Base-by-base conservation (phyloP, 2,888 invertebrate genomes). In the Tuberolachnus salignus region DNA sequence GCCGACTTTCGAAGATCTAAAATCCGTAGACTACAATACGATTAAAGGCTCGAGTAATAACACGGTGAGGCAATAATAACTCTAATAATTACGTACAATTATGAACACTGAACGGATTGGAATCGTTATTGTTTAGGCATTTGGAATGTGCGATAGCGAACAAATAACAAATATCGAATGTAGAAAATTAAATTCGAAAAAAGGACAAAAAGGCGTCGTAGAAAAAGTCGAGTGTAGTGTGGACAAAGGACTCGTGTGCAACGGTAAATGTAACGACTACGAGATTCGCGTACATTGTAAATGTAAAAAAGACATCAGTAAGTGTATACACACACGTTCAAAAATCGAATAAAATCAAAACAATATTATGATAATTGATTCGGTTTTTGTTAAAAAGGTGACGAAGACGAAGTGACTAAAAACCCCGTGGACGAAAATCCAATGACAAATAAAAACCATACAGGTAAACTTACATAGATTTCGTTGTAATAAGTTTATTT, bases 271-370 rank as follows among this genome's bases (percentile, higher is more conserved):
- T 83, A 88, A 90, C 1, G 94, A 95, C 87, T 95, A 94, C 84
- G 94, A 95, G 86, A 90, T 95, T 69, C 88, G 92, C 46, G 91
- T 94, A 1, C 87, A 89, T 57, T 95, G 95, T 84, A 85, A 87
- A 75, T 92, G 92, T 84, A 86, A 6, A n/a, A 53, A 73, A 26
- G 63, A 53, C 11, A 23, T 3, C 23, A 8, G 63, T 73, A 64
- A 53, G 42, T 53, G 21, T 44, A 23, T 16, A 1, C 14, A 6
- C 6, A 1, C 14, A 6, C 6, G 34, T 34, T 34, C 34, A 34
- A 34, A 34, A 34, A 49, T 0, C 2, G 1, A 2, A 63, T 3
- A 1, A 53, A 13, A 53, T 0, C 3, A 14, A 53, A 34, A 51
- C 3, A 14, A 53, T n/a, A 51, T 14, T n/a, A 51, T 1, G 8